Conservation (phyloP, 2,797 vertebrate species). For the Manis pentadactyla region DNA sequence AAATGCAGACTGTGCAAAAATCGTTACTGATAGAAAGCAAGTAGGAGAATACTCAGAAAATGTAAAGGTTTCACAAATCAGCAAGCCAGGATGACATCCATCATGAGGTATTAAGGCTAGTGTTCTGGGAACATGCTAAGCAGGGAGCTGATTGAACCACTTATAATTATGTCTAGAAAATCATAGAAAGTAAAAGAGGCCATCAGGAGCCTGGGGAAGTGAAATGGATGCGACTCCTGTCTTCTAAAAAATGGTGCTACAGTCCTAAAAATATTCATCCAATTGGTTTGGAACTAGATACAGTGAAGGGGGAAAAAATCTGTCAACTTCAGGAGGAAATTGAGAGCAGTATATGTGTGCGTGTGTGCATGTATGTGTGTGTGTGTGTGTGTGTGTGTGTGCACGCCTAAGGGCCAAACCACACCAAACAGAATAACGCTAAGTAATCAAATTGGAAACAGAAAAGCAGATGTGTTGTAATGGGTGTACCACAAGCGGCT, state of each 20-base stretch:
- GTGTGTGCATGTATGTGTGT: background rate
- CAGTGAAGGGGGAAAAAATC: background rate
- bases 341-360: background rate
- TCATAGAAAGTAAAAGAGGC: slow-evolving; percentile 75
- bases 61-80: slow-evolving; percentile 80
- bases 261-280: slow-evolving; percentile 24
- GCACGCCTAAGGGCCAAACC: slow-evolving; percentile 66
- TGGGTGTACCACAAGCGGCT: slow-evolving; percentile 70
- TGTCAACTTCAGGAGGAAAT: slow-evolving; percentile 40
- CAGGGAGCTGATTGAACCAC: slow-evolving; percentile 74
- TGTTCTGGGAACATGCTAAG: slow-evolving; percentile 77
- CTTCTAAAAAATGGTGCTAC: slow-evolving; percentile 36
- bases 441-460: slow-evolving; percentile 75
- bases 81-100: slow-evolving; percentile 78
- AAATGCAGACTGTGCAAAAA: slow-evolving; percentile 86
- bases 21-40: slow-evolving; percentile 84
- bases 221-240: slow-evolving; percentile 44
- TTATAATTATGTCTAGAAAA: slow-evolving; percentile 81
- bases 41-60: slow-evolving; percentile 84
- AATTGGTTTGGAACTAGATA: background rate
- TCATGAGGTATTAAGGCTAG: slow-evolving; percentile 76
- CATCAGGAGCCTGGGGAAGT: slow-evolving; percentile 62
- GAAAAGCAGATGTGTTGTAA: slow-evolving; percentile 76
- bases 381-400: background rate
- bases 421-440: slow-evolving; percentile 76